Conservation (phyloP, 2,888 invertebrate genomes). For the Caradrina kadenii region DNA sequence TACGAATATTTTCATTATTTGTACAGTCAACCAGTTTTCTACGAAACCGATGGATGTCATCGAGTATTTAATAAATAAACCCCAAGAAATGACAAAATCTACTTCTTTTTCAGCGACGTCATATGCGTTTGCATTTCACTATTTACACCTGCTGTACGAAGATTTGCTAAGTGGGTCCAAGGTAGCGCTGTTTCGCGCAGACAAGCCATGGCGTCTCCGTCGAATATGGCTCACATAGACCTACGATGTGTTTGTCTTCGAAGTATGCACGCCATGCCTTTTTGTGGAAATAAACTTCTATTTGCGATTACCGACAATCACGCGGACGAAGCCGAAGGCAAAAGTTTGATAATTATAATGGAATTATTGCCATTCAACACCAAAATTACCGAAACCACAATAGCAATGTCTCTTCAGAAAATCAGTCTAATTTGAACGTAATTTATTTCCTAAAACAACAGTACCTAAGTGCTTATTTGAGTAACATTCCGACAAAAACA, state of each 20-base stretch:
- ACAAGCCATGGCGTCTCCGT: conserved; percentile 61
- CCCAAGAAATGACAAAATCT: too few species aligned
- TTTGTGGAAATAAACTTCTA: conserved; percentile 72
- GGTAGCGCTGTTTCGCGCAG: conserved; percentile 42
- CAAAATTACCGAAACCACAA: neutral
- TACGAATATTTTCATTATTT: too few species aligned
- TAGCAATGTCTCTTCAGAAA: neutral
- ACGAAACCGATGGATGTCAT: too few species aligned
- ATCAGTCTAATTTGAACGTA: neutral
- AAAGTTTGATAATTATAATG: too few species aligned
- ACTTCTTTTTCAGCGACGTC: too few species aligned
- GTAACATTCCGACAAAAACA: conserved; percentile 5
- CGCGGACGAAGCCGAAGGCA: too few species aligned
- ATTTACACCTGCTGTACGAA: conserved; percentile 87
- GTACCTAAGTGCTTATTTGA: conserved; percentile 1
- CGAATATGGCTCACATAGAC: conserved; percentile 38
- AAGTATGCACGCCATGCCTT: conserved; percentile 64
- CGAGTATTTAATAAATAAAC: too few species aligned
- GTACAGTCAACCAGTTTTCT: too few species aligned
- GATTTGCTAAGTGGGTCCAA: conserved; percentile 77
- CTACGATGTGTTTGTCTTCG: conserved; percentile 51
- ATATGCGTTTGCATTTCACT: too few species aligned
- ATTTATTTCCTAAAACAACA: conserved; percentile 4
- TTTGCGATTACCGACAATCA: too few species aligned
- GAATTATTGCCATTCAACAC: neutral